phyloP scores from a whole-genome alignment of 2,888 invertebrate genomes.

The Camponotus fellah region DNA sequence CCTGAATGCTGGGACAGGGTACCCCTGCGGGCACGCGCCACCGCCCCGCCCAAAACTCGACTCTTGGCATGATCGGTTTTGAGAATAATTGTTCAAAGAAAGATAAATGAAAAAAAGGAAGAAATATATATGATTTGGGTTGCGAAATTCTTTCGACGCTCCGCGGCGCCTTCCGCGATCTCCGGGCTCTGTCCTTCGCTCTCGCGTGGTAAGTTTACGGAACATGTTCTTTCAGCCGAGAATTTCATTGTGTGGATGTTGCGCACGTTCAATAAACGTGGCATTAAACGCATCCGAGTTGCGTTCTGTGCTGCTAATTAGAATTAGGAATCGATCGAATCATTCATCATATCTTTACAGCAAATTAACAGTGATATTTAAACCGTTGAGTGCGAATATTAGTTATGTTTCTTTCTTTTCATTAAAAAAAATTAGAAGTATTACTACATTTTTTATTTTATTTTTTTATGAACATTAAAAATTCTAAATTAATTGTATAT shows the following conservation, averaged over 20 bases:
- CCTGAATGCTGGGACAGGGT: slow-evolving; percentile 99
- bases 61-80: slow-evolving; percentile 76
- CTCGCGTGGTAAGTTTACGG: slow-evolving; percentile 76
- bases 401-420: neutral
- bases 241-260: slow-evolving; percentile 25
- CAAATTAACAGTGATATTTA: slow-evolving; percentile 24
- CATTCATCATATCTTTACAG: neutral
- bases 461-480: neutral
- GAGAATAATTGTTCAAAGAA: slow-evolving; percentile 58
- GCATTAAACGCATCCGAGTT: slow-evolving; percentile 60
- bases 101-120: slow-evolving; percentile 31
- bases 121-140: slow-evolving; percentile 21
- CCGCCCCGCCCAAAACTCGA: slow-evolving; percentile 77
- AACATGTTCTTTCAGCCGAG: slow-evolving; percentile 58
- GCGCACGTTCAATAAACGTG: slow-evolving; percentile 47
- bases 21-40: slow-evolving; percentile 90
- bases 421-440: neutral
- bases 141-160: slow-evolving; percentile 65
- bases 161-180: slow-evolving; percentile 75
- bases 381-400: slow-evolving; percentile 13
- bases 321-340: slow-evolving; percentile 3
- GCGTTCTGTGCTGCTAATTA: slow-evolving; percentile 40
- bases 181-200: slow-evolving; percentile 78
- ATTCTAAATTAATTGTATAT: neutral
- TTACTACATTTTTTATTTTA: neutral